Conservation (phyloP, 1,140 invertebrate species). For the Parapsyche elsis region DNA sequence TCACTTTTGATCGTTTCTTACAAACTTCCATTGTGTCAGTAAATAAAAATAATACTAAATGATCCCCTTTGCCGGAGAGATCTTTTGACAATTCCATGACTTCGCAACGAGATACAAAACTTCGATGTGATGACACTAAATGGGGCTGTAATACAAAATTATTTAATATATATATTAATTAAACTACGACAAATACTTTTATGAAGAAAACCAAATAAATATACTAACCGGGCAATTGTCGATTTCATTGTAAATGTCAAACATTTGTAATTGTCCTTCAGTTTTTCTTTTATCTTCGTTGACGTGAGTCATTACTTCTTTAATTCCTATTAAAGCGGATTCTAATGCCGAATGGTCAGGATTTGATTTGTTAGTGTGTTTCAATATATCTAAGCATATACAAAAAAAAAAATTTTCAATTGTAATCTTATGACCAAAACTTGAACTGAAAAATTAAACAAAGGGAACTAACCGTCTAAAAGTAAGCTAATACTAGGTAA, state of each 20-base stretch:
- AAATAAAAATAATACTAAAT: conserved; percentile 91
- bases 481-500: conserved; percentile 95
- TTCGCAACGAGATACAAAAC: conserved; percentile 87
- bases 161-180: conserved; percentile 2
- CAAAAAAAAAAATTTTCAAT: background rate
- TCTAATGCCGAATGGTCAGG: conserved; percentile 86
- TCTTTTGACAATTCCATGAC: conserved; percentile 90
- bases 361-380: conserved; percentile 88
- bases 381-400: conserved; percentile 83
- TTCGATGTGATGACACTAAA: conserved; percentile 90
- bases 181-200: conserved; percentile 27
- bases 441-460: conserved; percentile 5
- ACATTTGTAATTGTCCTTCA: conserved; percentile 94
- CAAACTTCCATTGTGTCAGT: conserved; percentile 93
- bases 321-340: conserved; percentile 85
- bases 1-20: conserved; percentile 84
- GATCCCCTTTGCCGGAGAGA: conserved; percentile 86
- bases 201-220: background rate
- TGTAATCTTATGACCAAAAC: conserved; percentile 14
- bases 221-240: conserved; percentile 91
- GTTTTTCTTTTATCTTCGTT: conserved; percentile 97
- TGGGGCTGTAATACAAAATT: conserved; percentile 71
- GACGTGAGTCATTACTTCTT: conserved; percentile 95
- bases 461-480: conserved; percentile 80
- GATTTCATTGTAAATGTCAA: conserved; percentile 98